A percentile compares a stretch with the other conserved stretches of the same genome.
These are phyloP conservation scores for Amblyjoppa fuscipennis DNA, from an alignment of 2,888 invertebrate genomes.

Conservation along the genomic window DNA sequence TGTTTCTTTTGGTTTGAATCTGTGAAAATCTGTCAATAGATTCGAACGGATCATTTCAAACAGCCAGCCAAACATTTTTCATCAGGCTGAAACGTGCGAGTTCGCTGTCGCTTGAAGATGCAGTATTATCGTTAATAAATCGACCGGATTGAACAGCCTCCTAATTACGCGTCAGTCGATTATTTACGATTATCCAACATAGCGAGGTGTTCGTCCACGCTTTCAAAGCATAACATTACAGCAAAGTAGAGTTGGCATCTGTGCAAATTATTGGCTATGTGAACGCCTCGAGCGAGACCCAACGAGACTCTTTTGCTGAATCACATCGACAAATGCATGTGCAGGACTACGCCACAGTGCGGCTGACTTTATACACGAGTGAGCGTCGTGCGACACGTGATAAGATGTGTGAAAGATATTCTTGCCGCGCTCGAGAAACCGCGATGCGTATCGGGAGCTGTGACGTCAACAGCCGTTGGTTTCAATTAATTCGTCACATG, in stretches of 20 bases:
- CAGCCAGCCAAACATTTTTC: too few relatives aligned
- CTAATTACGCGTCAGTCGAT: slow-evolving; percentile 16
- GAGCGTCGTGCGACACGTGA: slow-evolving; percentile 1
- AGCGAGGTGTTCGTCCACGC: background rate
- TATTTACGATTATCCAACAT: slow-evolving; percentile 11
- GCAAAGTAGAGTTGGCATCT: background rate
- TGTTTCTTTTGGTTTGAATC: too few relatives aligned
- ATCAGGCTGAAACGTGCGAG: too few relatives aligned
- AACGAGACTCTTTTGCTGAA: slow-evolving; percentile 19
- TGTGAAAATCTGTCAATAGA: too few relatives aligned
- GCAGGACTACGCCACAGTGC: background rate
- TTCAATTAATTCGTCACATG: slow-evolving; percentile 71
- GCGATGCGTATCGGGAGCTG: slow-evolving; percentile 51
- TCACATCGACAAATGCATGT: background rate
- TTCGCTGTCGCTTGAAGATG: too few relatives aligned
- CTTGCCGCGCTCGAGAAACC: slow-evolving; percentile 56
- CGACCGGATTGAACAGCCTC: slow-evolving; percentile 11
- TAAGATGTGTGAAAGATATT: slow-evolving; percentile 47
- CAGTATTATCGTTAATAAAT: slow-evolving; percentile 8
- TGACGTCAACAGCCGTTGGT: slow-evolving; percentile 65
- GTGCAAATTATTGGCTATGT: slow-evolving; percentile 19
- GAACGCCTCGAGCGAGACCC: background rate
- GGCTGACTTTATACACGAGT: background rate
- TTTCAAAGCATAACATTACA: slow-evolving; percentile 11
- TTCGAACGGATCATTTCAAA: too few relatives aligned